Evolutionary conservation across 2,797 vertebrate genomes (phyloP).

Genomic region (Liparis tanakae): DNA sequence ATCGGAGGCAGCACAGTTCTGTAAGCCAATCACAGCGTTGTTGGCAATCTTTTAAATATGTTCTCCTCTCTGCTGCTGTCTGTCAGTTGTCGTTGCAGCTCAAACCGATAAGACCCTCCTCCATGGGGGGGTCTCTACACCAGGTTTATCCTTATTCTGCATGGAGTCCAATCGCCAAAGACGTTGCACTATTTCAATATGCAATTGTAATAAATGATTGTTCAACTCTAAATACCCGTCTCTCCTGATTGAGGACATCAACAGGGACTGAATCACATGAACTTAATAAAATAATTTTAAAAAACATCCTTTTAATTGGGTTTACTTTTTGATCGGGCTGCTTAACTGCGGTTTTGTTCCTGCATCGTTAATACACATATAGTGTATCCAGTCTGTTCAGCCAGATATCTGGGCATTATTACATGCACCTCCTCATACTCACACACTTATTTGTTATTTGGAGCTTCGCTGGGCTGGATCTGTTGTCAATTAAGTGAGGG

Average conservation of each 20-base stretch:
- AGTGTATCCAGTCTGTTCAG: conserved; percentile 11
- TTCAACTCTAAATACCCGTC: too few species aligned
- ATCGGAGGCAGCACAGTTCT: too few species aligned
- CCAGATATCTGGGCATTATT: conserved; percentile 30
- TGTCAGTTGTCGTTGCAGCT: too few species aligned
- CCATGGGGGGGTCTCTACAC: too few species aligned
- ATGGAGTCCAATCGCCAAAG: too few species aligned
- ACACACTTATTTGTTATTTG: conserved; percentile 58
- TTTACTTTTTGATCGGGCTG: conserved; percentile 8
- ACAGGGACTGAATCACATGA: not conserved
- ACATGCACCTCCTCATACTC: conserved; percentile 40
- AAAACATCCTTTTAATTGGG: not conserved
- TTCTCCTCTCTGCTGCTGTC: too few species aligned
- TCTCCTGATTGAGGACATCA: conserved; percentile 5
- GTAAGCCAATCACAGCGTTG: too few species aligned
- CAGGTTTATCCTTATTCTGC: too few species aligned
- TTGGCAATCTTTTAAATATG: too few species aligned
- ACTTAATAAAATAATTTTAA: not conserved
- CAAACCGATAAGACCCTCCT: too few species aligned
- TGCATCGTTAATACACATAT: conserved; percentile 31
- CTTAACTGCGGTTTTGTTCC: conserved; percentile 6
- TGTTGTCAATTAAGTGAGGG: conserved; percentile 77
- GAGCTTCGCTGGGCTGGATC: conserved; percentile 50
- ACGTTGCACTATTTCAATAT: too few species aligned
- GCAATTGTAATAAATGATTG: too few species aligned